A percentile compares a stretch with the other conserved stretches of the same genome.
These are phyloP conservation scores for Sarcophaga peregrina DNA, from an alignment of 1,140 invertebrate genomes.

Conservation along the genomic window DNA sequence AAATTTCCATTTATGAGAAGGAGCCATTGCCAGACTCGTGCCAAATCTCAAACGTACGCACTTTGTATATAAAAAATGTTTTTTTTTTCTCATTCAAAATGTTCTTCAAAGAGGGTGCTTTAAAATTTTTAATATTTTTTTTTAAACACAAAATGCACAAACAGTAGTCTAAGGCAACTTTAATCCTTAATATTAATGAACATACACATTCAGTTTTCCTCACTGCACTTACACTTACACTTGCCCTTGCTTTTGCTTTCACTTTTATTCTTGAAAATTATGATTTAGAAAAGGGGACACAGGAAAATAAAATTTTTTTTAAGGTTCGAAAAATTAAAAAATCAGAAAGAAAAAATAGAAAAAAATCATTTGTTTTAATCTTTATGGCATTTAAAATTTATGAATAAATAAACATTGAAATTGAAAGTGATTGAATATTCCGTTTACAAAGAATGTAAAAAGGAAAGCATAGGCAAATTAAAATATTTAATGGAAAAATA, in stretches of 20 bases:
- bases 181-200: slow-evolving; percentile 14
- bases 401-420: not conserved
- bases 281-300: not conserved
- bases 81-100: too few relatives aligned
- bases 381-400: slow-evolving; percentile 2
- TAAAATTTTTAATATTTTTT: not conserved
- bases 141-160: not conserved
- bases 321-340: too few relatives aligned
- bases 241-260: too few relatives aligned
- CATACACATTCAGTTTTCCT: not conserved
- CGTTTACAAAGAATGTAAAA: not conserved
- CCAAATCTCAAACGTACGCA: not conserved
- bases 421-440: not conserved
- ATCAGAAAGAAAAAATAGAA: not conserved
- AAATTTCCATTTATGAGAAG: not conserved
- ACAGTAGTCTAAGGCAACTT: too few relatives aligned
- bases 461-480: too few relatives aligned
- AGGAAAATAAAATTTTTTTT: not conserved
- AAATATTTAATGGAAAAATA: too few relatives aligned
- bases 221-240: not conserved
- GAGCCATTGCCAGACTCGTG: slow-evolving; percentile 7
- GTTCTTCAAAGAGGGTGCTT: not conserved
- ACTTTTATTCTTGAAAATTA: too few relatives aligned
- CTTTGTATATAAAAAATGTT: too few relatives aligned
- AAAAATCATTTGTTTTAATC: slow-evolving; percentile 3